Evolutionary conservation across 2,888 invertebrate genomes (phyloP), one percentile per base, ranked within the genome.

Genomic region (Zonitis immaculata): DNA sequence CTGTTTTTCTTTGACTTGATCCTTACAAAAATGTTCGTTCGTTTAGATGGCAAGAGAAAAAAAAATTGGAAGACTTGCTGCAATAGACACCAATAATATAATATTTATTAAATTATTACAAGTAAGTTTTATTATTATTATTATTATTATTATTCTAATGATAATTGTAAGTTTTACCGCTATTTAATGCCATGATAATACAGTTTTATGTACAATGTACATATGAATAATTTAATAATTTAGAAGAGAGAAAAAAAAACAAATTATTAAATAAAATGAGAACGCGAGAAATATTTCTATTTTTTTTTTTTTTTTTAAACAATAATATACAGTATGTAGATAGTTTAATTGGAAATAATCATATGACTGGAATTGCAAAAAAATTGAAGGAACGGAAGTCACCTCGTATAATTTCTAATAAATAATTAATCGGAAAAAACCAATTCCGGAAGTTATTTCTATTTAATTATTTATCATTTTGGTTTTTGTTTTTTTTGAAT

Each of bases 1-100:
- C 51, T 54, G 47, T 54, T 50, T n/a, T 47, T 27, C 39, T 4
- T 20, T 5, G 22, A 22, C 5, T 4, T 22, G 3, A 4, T 22
- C 22, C 22, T n/a, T n/a, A n/a, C n/a, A n/a, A n/a, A n/a, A n/a
- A n/a, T n/a, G n/a, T n/a, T n/a, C n/a, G n/a, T n/a, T n/a, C n/a
- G n/a, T n/a, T n/a, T n/a, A n/a, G n/a, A n/a, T n/a, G n/a, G n/a
- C n/a, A n/a, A n/a, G n/a, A n/a, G n/a, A n/a, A n/a, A n/a, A n/a
- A n/a, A n/a, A n/a, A n/a, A n/a, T n/a, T n/a, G n/a, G n/a, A n/a
- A n/a, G n/a, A n/a, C n/a, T n/a, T n/a, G n/a, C n/a, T n/a, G n/a
- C n/a, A n/a, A n/a, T n/a, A n/a, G n/a, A n/a, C n/a, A n/a, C n/a
- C n/a, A n/a, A n/a, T n/a, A n/a, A n/a, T n/a, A n/a, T n/a, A n/a